These are phyloP conservation scores for Picus viridis DNA, from an alignment of 2,797 vertebrate species.

Conservation along the genomic window DNA sequence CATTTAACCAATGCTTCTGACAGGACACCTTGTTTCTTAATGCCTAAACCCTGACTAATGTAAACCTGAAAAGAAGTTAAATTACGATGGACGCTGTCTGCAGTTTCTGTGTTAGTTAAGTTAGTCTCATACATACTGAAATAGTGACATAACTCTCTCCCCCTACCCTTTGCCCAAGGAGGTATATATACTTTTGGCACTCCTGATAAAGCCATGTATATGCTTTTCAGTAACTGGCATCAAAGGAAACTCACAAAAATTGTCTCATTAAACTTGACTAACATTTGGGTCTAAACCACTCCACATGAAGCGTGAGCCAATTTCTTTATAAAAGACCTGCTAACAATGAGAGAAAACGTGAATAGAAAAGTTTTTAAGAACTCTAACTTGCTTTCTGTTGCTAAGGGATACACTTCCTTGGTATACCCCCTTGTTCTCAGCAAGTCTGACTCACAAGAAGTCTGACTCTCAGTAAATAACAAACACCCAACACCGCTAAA, in stretches of 20 bases:
- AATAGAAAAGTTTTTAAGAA: constrained; percentile 28
- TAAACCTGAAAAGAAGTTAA: neutral
- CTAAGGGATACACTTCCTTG: constrained; percentile 28
- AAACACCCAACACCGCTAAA: constrained; percentile 9
- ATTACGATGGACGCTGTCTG: neutral
- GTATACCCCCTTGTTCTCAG: constrained; percentile 5
- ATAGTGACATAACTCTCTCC: neutral
- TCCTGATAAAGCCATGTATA: neutral
- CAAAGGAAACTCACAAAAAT: constrained; percentile 34
- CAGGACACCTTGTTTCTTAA: neutral
- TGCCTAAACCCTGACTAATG: neutral
- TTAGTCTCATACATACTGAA: constrained; percentile 15
- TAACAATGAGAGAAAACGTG: constrained; percentile 31
- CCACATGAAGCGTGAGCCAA: constrained; percentile 12
- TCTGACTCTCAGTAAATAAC: constrained; percentile 18
- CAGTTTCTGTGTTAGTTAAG: neutral
- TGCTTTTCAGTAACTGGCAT: constrained; percentile 11
- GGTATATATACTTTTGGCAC: neutral
- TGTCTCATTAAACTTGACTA: constrained; percentile 38
- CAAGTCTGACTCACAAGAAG: neutral
- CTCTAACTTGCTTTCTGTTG: constrained; percentile 36
- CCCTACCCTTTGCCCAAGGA: neutral
- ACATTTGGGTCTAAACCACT: constrained; percentile 38
- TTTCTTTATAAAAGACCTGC: constrained; percentile 17
- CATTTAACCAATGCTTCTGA: neutral